These are phyloP conservation scores for Tichodroma muraria DNA, from an alignment of 2,113 vertebrate species.

Conservation along the genomic window DNA sequence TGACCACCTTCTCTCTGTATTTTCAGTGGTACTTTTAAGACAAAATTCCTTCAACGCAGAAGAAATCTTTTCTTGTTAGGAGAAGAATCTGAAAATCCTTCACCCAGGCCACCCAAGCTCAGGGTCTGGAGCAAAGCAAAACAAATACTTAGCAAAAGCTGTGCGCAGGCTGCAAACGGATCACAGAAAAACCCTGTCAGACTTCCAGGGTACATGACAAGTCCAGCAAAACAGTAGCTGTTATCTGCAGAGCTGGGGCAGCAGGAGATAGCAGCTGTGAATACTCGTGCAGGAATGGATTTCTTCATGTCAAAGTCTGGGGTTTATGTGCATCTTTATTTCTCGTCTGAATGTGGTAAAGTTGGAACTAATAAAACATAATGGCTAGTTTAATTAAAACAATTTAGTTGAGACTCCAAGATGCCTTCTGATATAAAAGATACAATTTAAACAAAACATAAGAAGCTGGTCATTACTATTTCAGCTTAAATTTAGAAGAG, in stretches of 20 bases:
- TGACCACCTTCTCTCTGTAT: background rate
- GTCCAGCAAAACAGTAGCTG: conserved; percentile 46
- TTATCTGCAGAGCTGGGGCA: conserved; percentile 16
- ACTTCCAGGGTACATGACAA: background rate
- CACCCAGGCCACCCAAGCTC: conserved; percentile 9
- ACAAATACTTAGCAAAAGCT: background rate
- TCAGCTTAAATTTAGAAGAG: background rate
- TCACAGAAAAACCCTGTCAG: background rate
- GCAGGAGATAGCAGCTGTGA: conserved; percentile 4
- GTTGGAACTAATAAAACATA: conserved; percentile 36
- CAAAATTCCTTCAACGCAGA: background rate
- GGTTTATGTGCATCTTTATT: background rate
- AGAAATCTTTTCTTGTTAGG: background rate
- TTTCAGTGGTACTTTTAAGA: background rate
- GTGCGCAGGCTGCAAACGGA: background rate
- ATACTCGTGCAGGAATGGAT: background rate
- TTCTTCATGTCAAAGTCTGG: background rate
- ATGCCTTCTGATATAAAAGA: conserved; percentile 40
- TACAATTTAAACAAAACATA: background rate
- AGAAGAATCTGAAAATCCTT: background rate
- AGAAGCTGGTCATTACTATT: conserved; percentile 5
- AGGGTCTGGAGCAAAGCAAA: background rate
- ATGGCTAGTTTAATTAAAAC: conserved; percentile 51
- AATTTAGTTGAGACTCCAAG: conserved; percentile 36
- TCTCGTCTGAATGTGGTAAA: background rate